Percentiles rank a stretch among this genome's conserved stretches.
phyloP scores from a whole-genome alignment of 2,797 vertebrate genomes.

The Tokudaia tokunoshimensis region DNA sequence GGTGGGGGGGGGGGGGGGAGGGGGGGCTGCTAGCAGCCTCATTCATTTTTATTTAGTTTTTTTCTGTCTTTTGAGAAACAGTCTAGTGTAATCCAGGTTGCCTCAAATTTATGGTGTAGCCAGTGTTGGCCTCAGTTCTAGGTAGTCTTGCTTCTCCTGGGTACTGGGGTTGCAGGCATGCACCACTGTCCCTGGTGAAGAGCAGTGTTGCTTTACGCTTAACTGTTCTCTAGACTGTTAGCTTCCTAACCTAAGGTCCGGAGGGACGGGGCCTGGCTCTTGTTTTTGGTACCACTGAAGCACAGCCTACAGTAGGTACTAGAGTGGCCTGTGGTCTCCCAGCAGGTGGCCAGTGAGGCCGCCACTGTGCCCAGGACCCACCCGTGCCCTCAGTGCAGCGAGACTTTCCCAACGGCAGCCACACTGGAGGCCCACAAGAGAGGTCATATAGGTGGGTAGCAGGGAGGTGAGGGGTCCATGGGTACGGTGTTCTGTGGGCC shows the following conservation, averaged over 20 bases:
- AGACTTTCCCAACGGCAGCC: constrained; percentile 92
- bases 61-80: neutral
- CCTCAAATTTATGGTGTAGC: neutral
- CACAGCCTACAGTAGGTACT: neutral
- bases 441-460: constrained; percentile 87
- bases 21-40: neutral
- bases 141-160: neutral
- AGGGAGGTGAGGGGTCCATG: neutral
- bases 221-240: neutral
- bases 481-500: neutral
- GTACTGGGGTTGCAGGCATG: neutral
- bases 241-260: neutral
- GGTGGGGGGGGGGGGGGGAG: too few relatives aligned
- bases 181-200: neutral
- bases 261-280: neutral
- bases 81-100: neutral
- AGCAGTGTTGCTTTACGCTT: neutral
- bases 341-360: constrained; percentile 84
- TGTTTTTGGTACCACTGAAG: neutral
- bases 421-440: constrained; percentile 95
- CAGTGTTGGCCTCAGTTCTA: neutral
- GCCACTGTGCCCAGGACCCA: constrained; percentile 88
- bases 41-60: neutral
- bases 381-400: constrained; percentile 94
- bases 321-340: constrained; percentile 27